A percentile compares a stretch with the other conserved stretches of the same genome.
phyloP scores from a whole-genome alignment of 2,113 vertebrate genomes.

The Alethe diademata region DNA sequence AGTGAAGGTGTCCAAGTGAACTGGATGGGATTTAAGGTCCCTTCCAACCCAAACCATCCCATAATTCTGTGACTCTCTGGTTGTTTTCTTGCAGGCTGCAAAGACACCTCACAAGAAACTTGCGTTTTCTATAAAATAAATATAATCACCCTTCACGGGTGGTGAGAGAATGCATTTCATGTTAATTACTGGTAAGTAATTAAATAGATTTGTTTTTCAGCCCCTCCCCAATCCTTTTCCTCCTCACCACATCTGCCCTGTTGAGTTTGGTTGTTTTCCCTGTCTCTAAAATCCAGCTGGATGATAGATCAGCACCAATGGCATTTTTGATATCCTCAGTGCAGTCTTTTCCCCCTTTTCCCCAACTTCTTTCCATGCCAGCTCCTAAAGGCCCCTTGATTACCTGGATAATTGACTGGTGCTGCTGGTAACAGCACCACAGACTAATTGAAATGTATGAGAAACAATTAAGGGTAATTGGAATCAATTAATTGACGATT shows the following conservation, averaged over 20 bases:
- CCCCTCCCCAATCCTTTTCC: background rate
- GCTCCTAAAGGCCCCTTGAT: constrained; percentile 5
- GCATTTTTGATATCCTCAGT: background rate
- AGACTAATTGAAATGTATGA: constrained; percentile 75
- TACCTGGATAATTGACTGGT: constrained; percentile 30
- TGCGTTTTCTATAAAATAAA: background rate
- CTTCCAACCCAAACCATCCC: background rate
- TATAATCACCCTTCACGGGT: background rate
- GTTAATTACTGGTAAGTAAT: background rate
- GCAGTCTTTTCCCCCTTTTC: background rate
- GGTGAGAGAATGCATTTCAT: background rate
- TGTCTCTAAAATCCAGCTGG: background rate
- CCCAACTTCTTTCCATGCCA: background rate
- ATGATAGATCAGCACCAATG: background rate
- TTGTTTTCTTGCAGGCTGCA: background rate
- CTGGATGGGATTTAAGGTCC: background rate
- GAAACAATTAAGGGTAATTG: constrained; percentile 77
- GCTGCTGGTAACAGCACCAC: constrained; percentile 33
- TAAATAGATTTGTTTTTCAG: background rate
- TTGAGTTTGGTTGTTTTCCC: background rate
- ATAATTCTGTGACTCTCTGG: background rate
- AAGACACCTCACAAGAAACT: background rate
- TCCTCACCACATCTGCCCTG: background rate
- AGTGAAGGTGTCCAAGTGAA: background rate
- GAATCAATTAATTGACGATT: constrained; percentile 78